Percentiles rank a stretch among this genome's conserved stretches.
Conservation (phyloP, 2,888 invertebrate species). For the Agrochola circellaris region DNA sequence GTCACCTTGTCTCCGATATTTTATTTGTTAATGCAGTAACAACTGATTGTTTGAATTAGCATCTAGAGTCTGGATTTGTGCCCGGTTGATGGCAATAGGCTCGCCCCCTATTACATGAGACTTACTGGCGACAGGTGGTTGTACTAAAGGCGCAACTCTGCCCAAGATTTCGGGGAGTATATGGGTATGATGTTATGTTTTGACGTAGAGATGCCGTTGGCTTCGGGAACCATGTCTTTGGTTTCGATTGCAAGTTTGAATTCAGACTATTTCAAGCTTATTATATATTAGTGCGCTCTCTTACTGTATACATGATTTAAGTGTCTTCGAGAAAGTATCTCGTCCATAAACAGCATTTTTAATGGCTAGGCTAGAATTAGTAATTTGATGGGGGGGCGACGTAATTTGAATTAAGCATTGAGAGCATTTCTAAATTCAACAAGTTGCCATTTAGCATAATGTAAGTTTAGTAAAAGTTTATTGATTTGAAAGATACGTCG, state of each 20-base stretch:
- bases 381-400: neutral
- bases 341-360: constrained; percentile 1
- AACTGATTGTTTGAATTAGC: neutral
- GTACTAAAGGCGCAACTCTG: neutral
- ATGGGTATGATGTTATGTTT: neutral
- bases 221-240: neutral
- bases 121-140: neutral
- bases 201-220: neutral
- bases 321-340: constrained; percentile 20
- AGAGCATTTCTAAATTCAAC: neutral
- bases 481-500: neutral
- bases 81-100: neutral
- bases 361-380: neutral
- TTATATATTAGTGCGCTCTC: neutral
- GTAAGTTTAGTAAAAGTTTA: neutral
- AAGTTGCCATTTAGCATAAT: neutral
- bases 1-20: constrained; percentile 53
- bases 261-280: neutral
- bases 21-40: constrained; percentile 7
- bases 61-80: too few species aligned
- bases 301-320: neutral
- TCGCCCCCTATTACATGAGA: neutral
- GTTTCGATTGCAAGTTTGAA: neutral
- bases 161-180: neutral
- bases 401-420: neutral